Evolutionary conservation across 2,888 invertebrate species (phyloP).

Genomic region (Rapana venosa): DNA sequence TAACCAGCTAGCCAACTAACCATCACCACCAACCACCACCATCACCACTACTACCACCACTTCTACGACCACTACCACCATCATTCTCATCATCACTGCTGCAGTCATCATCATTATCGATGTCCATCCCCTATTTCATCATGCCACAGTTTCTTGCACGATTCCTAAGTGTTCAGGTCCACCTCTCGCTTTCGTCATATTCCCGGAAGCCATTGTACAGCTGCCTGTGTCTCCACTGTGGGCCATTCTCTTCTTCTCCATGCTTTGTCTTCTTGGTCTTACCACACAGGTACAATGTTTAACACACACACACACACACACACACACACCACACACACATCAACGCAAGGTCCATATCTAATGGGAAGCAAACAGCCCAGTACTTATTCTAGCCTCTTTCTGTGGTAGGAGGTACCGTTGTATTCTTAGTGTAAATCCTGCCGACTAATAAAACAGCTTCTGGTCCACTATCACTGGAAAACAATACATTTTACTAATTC

Average conservation of each 20-base stretch:
- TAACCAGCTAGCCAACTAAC: background rate
- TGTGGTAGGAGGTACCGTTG: too few species aligned
- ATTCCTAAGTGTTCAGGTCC: constrained; percentile 75
- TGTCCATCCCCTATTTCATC: too few species aligned
- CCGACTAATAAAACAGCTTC: too few species aligned
- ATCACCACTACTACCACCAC: background rate
- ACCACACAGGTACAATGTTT: background rate
- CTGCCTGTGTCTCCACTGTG: constrained; percentile 89
- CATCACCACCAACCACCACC: background rate
- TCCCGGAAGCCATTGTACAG: constrained; percentile 88
- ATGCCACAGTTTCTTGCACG: too few species aligned
- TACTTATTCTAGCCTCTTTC: too few species aligned
- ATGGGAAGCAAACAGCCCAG: too few species aligned
- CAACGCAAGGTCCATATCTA: background rate
- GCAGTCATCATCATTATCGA: too few species aligned
- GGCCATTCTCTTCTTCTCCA: constrained; percentile 81
- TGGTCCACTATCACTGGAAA: too few species aligned
- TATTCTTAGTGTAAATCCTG: too few species aligned
- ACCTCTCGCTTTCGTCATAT: constrained; percentile 89
- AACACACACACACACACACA: background rate
- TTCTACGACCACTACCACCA: background rate
- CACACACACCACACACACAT: background rate
- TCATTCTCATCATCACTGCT: background rate
- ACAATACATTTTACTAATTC: too few species aligned
- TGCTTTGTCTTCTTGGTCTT: background rate